Percentiles rank a stretch among this genome's conserved stretches.
phyloP scores from a whole-genome alignment of 2,113 vertebrate species.

The Cricetomys ansorgei region DNA sequence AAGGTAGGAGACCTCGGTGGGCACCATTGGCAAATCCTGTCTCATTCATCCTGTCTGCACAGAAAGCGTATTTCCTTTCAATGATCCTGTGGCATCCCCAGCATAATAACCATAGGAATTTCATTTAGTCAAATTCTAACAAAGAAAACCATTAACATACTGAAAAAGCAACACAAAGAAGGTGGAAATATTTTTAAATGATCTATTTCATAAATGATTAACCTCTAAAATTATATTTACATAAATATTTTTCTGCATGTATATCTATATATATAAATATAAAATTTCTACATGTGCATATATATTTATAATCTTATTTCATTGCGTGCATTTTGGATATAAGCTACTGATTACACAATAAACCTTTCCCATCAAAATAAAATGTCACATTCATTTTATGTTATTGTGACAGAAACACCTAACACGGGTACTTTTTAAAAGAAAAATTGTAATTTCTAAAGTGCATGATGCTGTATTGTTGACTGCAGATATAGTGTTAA shows the following conservation, averaged over 20 bases:
- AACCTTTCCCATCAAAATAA: not conserved
- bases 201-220: not conserved
- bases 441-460: not conserved
- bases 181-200: not conserved
- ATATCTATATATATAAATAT: not conserved
- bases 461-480: not conserved
- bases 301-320: not conserved
- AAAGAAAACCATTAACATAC: not conserved
- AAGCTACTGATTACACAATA: not conserved
- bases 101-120: not conserved
- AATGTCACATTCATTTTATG: not conserved
- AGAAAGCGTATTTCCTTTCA: not conserved
- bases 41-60: not conserved
- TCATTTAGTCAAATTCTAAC: not conserved
- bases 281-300: not conserved
- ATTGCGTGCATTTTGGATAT: not conserved
- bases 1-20: not conserved
- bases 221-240: not conserved
- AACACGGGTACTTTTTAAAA: not conserved
- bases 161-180: not conserved
- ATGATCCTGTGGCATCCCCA: not conserved
- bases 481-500: not conserved
- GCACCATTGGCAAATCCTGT: not conserved
- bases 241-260: not conserved
- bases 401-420: not conserved